These are phyloP conservation scores for Poeciliopsis paucimaculata DNA, from an alignment of 2,797 vertebrate species.

Conservation along the genomic window DNA sequence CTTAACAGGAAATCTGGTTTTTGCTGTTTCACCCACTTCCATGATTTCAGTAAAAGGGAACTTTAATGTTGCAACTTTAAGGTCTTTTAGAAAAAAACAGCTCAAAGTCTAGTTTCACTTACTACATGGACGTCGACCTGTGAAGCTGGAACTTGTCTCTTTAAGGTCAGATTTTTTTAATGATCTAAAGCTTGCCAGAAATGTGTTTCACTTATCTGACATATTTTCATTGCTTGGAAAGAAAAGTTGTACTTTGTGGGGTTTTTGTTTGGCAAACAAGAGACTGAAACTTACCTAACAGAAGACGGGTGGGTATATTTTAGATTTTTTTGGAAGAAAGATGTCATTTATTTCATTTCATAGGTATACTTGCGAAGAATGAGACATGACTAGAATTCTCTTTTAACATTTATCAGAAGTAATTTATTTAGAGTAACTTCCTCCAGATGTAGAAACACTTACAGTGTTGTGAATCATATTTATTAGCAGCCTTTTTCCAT, in stretches of 20 bases:
- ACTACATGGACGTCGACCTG: slow-evolving; percentile 19
- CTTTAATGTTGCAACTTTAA: slow-evolving; percentile 25
- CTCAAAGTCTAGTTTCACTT: slow-evolving; percentile 11
- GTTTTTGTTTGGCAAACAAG: background rate
- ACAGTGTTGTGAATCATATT: background rate
- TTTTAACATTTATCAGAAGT: background rate
- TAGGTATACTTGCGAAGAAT: background rate
- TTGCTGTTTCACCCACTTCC: slow-evolving; percentile 39
- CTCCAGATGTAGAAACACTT: background rate
- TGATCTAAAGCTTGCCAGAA: slow-evolving; percentile 7
- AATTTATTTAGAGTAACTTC: background rate
- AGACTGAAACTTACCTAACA: background rate
- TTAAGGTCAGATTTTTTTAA: slow-evolving; percentile 36
- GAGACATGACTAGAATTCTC: background rate
- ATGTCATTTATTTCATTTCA: background rate
- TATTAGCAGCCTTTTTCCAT: background rate
- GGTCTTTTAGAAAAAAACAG: background rate
- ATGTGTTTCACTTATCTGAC: slow-evolving; percentile 19
- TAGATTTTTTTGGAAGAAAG: background rate
- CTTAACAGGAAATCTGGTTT: slow-evolving; percentile 60
- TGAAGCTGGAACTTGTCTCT: slow-evolving; percentile 4
- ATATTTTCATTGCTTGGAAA: background rate
- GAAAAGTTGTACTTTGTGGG: background rate
- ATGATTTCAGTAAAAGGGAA: slow-evolving; percentile 69
- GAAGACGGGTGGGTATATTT: background rate